phyloP scores from a whole-genome alignment of 2,797 vertebrate species.

The Schizopygopsis pylzovi region DNA sequence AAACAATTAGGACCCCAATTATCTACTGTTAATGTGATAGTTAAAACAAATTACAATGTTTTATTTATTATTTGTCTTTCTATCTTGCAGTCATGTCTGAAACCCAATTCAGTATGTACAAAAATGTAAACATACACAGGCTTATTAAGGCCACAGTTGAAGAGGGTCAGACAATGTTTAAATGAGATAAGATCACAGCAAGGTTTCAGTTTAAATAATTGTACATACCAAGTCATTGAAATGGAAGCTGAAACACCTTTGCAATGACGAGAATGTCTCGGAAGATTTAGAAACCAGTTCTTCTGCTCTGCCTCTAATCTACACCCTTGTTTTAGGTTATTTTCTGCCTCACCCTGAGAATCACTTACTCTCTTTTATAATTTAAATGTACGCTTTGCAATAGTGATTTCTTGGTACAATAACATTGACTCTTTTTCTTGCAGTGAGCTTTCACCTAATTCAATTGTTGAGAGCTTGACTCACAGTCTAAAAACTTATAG shows the following conservation, averaged over 20 bases:
- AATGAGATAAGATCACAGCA: slow-evolving; percentile 14
- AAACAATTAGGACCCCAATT: background rate
- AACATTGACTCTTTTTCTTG: slow-evolving; percentile 8
- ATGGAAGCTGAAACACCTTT: background rate
- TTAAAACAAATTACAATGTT: background rate
- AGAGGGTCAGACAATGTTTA: slow-evolving; percentile 30
- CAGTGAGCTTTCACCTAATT: background rate
- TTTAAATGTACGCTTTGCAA: slow-evolving; percentile 6
- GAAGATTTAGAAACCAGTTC: slow-evolving; percentile 41
- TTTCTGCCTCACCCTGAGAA: slow-evolving; percentile 39
- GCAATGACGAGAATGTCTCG: slow-evolving; percentile 41
- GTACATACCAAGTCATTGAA: slow-evolving; percentile 8
- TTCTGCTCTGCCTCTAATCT: slow-evolving; percentile 35
- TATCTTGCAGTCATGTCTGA: background rate
- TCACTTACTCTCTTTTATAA: background rate
- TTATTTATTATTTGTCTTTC: background rate
- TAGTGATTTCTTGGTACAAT: background rate
- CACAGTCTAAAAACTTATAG: background rate
- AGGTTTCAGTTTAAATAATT: slow-evolving; percentile 36
- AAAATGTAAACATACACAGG: slow-evolving; percentile 22
- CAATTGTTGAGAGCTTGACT: slow-evolving; percentile 1
- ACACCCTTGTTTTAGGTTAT: slow-evolving; percentile 19
- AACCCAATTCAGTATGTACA: background rate
- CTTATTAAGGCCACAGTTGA: slow-evolving; percentile 9
- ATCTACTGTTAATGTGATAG: background rate